Percentiles rank a stretch among this genome's conserved stretches.
These are phyloP conservation scores for Tragopan temminckii DNA, from an alignment of 2,797 vertebrate genomes.

Conservation along the genomic window DNA sequence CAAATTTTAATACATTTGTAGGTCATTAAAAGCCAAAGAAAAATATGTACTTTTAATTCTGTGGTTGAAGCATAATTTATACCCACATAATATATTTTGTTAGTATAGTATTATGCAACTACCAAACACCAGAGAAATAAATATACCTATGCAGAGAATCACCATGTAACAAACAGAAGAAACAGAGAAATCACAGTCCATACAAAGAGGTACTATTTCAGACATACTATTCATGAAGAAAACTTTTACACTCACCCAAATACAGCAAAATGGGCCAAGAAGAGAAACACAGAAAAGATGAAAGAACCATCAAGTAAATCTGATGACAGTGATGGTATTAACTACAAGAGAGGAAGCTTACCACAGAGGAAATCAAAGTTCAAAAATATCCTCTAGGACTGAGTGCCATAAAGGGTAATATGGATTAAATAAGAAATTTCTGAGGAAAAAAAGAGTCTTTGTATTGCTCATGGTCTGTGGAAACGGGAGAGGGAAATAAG, in stretches of 20 bases:
- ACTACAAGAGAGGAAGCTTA: neutral
- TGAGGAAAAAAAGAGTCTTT: fast-evolving
- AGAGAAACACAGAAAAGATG: neutral
- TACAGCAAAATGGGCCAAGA: neutral
- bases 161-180: neutral
- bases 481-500: neutral
- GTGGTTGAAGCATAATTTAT: neutral
- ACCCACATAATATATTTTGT: neutral
- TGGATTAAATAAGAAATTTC: neutral
- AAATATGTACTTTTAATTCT: neutral
- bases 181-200: neutral
- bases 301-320: neutral
- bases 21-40: neutral
- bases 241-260: neutral
- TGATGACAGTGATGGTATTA: neutral
- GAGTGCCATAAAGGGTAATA: neutral
- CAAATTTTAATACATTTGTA: neutral
- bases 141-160: neutral
- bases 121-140: neutral
- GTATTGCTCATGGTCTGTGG: neutral
- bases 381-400: neutral
- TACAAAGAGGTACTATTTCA: neutral
- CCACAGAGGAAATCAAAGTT: neutral
- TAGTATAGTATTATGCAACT: neutral
- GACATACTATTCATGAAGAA: neutral